These are phyloP conservation scores for Chymomyza fuscimana DNA, from an alignment of 2,888 invertebrate genomes.

Conservation along the genomic window DNA sequence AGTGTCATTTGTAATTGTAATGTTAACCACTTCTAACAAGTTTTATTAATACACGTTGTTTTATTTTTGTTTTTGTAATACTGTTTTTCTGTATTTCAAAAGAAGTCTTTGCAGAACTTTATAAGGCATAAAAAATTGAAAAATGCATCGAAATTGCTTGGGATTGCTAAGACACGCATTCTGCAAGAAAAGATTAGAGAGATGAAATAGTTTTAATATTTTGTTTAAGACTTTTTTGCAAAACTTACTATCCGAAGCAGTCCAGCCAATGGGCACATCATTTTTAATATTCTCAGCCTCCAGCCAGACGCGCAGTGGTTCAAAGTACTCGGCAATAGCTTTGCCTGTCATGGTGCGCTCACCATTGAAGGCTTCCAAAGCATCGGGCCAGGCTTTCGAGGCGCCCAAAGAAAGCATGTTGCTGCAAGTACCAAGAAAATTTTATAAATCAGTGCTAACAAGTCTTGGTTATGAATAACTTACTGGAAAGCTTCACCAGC, in stretches of 20 bases:
- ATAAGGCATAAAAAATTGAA: conserved; percentile 23
- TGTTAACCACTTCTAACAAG: conserved; percentile 26
- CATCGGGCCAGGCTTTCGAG: conserved; percentile 91
- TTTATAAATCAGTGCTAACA: not conserved
- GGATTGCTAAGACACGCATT: conserved; percentile 50
- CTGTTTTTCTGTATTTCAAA: conserved; percentile 35
- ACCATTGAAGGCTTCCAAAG: conserved; percentile 90
- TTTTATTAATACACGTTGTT: conserved; percentile 7
- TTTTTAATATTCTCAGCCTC: conserved; percentile 86
- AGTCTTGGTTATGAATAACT: conserved; percentile 50
- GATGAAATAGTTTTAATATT: not conserved
- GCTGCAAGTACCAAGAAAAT: conserved; percentile 75
- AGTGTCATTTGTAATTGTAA: conserved; percentile 54
- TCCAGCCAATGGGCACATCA: conserved; percentile 85
- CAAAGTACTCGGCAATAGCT: conserved; percentile 89
- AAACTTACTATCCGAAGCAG: conserved; percentile 77
- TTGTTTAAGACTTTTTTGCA: not conserved
- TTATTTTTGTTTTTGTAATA: conserved; percentile 34
- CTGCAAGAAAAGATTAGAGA: conserved; percentile 30
- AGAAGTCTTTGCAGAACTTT: conserved; percentile 19
- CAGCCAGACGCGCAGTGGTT: conserved; percentile 88
- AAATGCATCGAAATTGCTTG: conserved; percentile 18
- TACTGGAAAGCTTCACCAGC: conserved; percentile 88
- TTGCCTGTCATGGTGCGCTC: conserved; percentile 87
- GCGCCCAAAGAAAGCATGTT: conserved; percentile 87